Conservation (phyloP, 2,113 vertebrate genomes). For the Crypturellus undulatus region DNA sequence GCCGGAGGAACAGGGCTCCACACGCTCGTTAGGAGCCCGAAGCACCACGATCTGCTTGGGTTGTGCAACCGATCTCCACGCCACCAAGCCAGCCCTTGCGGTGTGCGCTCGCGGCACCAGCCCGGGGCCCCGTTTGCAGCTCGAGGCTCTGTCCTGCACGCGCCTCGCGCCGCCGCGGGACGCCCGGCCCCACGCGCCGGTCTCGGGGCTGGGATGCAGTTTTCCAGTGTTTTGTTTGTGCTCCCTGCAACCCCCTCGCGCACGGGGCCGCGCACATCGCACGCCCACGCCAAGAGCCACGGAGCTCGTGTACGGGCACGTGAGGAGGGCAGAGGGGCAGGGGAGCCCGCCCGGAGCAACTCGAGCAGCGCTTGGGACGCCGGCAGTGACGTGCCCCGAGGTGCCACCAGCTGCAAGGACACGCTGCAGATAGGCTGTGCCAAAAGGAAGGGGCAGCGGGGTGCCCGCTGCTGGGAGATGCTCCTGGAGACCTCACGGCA, state of each 20-base stretch:
- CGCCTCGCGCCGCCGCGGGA: background rate
- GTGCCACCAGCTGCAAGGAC: background rate
- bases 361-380: background rate
- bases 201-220: background rate
- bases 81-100: background rate
- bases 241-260: background rate
- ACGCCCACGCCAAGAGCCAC: slow-evolving; percentile 52
- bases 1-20: background rate
- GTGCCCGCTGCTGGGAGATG: background rate
- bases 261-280: slow-evolving; percentile 16
- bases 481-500: background rate
- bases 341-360: background rate
- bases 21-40: background rate
- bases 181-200: background rate
- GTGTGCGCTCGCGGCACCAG: background rate
- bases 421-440: background rate
- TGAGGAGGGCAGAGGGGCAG: slow-evolving; percentile 26
- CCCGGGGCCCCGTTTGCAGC: background rate
- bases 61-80: background rate
- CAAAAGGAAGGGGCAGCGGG: background rate
- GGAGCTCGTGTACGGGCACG: slow-evolving; percentile 40
- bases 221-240: slow-evolving; percentile 15
- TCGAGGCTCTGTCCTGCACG: background rate
- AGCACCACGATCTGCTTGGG: background rate
- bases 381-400: background rate